These are phyloP conservation scores for Drosophila tanythrix DNA, from an alignment of 2,888 invertebrate genomes.

Conservation along the genomic window DNA sequence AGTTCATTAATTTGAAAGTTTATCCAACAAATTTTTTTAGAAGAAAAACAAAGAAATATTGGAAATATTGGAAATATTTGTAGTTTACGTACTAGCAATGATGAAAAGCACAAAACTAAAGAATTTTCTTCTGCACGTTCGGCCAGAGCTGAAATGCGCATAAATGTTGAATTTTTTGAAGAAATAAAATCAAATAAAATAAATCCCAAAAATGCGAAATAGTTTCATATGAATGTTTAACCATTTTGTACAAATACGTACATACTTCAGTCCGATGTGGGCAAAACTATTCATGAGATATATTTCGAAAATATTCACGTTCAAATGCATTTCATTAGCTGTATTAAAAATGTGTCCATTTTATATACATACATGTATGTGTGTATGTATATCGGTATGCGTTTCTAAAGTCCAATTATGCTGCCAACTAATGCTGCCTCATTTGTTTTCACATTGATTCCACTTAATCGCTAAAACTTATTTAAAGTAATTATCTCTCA, in stretches of 20 bases:
- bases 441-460: not conserved
- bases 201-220: not conserved
- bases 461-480: not conserved
- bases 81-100: no score
- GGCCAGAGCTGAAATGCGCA: not conserved
- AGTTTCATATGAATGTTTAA: not conserved
- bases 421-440: not conserved
- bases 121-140: not conserved
- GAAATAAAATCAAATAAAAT: no score
- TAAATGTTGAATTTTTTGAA: not conserved
- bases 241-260: not conserved
- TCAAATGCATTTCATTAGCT: not conserved
- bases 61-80: not conserved
- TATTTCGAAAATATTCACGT: not conserved
- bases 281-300: no score
- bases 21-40: not conserved
- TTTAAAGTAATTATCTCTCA: not conserved
- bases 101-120: not conserved
- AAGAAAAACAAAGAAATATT: not conserved
- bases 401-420: not conserved
- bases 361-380: no score
- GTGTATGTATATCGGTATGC: no score
- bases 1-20: not conserved
- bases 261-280: not conserved
- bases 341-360: not conserved